Base-by-base conservation (phyloP, 2,888 invertebrate species). In the Pomacea canaliculata region DNA sequence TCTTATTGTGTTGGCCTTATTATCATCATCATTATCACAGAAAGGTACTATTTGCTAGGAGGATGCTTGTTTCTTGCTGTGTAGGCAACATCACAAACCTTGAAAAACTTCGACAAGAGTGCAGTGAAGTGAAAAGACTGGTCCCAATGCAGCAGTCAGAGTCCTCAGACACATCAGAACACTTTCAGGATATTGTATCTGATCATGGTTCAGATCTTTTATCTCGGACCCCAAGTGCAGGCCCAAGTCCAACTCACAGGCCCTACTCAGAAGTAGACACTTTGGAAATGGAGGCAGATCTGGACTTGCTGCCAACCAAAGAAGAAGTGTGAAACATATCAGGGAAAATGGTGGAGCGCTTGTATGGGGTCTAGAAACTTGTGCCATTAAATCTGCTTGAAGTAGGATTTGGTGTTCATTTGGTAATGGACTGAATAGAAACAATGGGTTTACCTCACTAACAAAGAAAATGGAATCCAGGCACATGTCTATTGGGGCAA, bases 91-190 rank as follows among this genome's bases (percentile, higher is more conserved):
- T 84, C 46, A 81, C 85, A 46, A 85, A 83, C 78, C 82, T 89
- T 66, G 88, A 86, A 73, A 87, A 85, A 69, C 80, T 90, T 59
- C 82, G 83, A 79, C 81, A 84, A 27, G 89, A 89, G 73, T 89
- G 88, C 84, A 86, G 87, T 70, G 88, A 88, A 49, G 85, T 89
- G 23, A 87, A 85, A 78, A 87, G 85, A 62, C 73, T 89, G 63
- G 85, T 89, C 46, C 89, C 89, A 0, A 70, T 80, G 46, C 83
- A 83, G 70, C 76, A 79, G n/a, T 85, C 84, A 7, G 81, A 82
- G 56, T 83, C 83, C 16, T 82, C 82, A 67, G 85, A 86, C 23
- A 76, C 80, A 51, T 82, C 82, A 16, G 81, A 79, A 18, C 74
- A 68, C 10, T 46, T 67, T 8, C 63, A 67, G 18, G 77, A 80